These are phyloP conservation scores for Xyrichtys novacula DNA, from an alignment of 2,797 vertebrate genomes.

Conservation along the genomic window DNA sequence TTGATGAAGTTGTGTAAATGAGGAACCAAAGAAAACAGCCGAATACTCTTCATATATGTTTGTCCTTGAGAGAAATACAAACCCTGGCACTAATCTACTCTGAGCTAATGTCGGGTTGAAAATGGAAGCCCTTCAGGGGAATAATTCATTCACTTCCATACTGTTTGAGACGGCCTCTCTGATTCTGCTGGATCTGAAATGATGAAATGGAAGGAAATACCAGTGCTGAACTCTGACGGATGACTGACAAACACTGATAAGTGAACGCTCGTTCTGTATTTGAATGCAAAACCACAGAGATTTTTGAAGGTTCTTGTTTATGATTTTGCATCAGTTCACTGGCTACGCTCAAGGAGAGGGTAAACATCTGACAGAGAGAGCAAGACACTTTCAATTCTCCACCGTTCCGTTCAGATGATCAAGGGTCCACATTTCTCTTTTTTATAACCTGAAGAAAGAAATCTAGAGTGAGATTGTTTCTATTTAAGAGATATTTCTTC, in stretches of 20 bases:
- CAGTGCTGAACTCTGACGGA: constrained; percentile 36
- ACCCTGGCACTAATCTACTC: not conserved
- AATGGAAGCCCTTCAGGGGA: not conserved
- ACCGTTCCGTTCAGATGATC: constrained; percentile 17
- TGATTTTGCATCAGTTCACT: constrained; percentile 35
- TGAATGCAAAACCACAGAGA: constrained; percentile 24
- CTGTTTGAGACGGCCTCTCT: constrained; percentile 18
- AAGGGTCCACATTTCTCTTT: constrained; percentile 3
- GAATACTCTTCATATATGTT: not conserved
- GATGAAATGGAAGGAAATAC: constrained; percentile 62
- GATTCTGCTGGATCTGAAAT: constrained; percentile 28
- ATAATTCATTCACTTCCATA: constrained; percentile 19
- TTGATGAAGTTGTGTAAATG: too few species aligned
- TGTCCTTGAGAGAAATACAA: constrained; percentile 15
- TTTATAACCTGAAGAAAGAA: not conserved
- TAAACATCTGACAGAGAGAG: constrained; percentile 6
- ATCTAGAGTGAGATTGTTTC: not conserved
- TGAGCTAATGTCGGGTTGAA: not conserved
- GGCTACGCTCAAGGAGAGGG: not conserved
- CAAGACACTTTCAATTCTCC: not conserved
- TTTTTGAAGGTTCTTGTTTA: constrained; percentile 7
- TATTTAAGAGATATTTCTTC: not conserved
- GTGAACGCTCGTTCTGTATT: constrained; percentile 9
- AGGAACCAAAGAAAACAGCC: not conserved
- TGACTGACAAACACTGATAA: constrained; percentile 36